Conservation (phyloP, 2,888 invertebrate species). For the Agelastica alni region DNA sequence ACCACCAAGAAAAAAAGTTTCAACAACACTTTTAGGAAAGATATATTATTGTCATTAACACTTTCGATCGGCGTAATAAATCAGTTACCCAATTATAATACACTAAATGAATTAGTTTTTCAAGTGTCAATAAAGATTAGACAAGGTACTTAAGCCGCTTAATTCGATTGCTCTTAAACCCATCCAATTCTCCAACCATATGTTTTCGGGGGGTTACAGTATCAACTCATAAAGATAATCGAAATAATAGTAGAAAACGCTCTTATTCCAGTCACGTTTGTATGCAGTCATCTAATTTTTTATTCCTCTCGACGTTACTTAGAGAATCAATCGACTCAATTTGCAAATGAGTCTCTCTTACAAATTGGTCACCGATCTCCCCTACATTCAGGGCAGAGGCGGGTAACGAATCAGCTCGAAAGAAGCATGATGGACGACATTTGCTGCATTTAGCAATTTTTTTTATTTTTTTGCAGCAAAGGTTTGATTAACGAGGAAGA, state of each 20-base stretch:
- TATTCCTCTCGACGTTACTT: conserved; percentile 36
- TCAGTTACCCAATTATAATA: too few relatives aligned
- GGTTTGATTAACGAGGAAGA: too few relatives aligned
- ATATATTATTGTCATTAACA: too few relatives aligned
- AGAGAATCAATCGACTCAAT: conserved; percentile 49
- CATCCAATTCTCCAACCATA: conserved; percentile 10
- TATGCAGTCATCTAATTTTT: conserved; percentile 35
- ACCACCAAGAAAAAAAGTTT: too few relatives aligned
- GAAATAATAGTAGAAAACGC: conserved; percentile 24
- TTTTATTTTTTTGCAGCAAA: too few relatives aligned
- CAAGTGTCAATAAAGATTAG: too few relatives aligned
- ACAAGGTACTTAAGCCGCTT: neutral
- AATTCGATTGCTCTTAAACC: neutral
- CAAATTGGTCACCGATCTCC: conserved; percentile 32
- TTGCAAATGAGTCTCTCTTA: conserved; percentile 48
- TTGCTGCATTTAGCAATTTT: too few relatives aligned
- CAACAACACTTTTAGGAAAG: too few relatives aligned
- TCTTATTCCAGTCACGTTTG: conserved; percentile 46
- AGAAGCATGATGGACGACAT: too few relatives aligned
- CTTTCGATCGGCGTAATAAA: too few relatives aligned
- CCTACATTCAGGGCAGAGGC: conserved; percentile 11
- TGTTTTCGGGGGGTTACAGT: conserved; percentile 9
- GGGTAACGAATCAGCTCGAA: neutral
- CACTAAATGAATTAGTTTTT: too few relatives aligned
- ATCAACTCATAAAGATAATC: conserved; percentile 23